Evolutionary conservation across 64 coral and sea anemone species (phyloP).

Genomic region (Orbicella faveolata): DNA sequence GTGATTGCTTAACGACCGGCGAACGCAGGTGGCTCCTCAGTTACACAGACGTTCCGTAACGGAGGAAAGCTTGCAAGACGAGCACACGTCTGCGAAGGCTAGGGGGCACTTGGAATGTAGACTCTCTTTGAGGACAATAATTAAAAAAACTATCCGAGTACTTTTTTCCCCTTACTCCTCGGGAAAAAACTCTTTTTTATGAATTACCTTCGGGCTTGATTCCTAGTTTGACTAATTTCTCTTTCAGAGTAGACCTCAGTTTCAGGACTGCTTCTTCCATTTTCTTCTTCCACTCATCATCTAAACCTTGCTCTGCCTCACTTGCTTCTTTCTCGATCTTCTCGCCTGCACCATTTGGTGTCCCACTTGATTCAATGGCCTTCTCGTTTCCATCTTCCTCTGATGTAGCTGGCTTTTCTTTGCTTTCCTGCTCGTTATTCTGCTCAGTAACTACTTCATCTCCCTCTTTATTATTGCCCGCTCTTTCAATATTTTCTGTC

Average conservation of each 20-base stretch:
- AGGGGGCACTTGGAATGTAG: no score
- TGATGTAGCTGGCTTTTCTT: not conserved
- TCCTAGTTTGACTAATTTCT: conserved; percentile 5
- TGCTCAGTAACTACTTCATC: not conserved
- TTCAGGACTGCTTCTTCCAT: not conserved
- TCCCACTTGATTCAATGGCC: not conserved
- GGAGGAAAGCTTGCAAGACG: no score
- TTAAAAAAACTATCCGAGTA: no score
- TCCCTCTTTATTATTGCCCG: not conserved
- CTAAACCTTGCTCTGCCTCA: not conserved
- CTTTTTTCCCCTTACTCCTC: no score
- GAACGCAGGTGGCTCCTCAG: no score
- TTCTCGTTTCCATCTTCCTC: conserved; percentile 6
- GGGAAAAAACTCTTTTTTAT: not conserved
- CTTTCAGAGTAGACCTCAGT: not conserved
- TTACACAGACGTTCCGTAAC: no score
- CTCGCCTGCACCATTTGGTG: not conserved
- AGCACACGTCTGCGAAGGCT: no score
- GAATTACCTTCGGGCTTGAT: conserved; percentile 1
- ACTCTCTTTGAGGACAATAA: no score
- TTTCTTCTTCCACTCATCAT: not conserved
- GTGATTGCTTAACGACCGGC: no score
- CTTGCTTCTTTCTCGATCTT: not conserved
- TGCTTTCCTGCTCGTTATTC: not conserved
- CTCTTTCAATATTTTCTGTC: not conserved